Conservation (phyloP, 2,797 vertebrate genomes). For the Gymnopithys bicolor region DNA sequence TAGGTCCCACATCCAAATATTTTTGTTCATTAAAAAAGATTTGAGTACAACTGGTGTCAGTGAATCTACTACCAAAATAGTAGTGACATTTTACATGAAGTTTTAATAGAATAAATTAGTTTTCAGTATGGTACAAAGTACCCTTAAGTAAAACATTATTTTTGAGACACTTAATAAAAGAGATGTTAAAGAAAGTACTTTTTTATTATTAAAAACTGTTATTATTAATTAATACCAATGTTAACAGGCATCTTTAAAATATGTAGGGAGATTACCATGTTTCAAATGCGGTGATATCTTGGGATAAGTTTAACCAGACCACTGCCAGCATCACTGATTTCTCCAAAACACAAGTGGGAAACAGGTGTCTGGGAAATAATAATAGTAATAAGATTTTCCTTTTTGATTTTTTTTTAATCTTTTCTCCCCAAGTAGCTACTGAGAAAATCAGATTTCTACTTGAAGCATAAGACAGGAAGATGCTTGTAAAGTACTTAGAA, state of each 20-base stretch:
- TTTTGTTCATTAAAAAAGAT: background rate
- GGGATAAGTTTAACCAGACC: background rate
- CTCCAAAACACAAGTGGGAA: background rate
- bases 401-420: background rate
- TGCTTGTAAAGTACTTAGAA: background rate
- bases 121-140: background rate
- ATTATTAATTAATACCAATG: background rate
- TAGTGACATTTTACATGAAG: background rate
- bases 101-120: background rate
- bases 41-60: background rate
- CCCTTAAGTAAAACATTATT: background rate
- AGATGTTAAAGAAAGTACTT: background rate
- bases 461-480: background rate
- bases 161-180: background rate
- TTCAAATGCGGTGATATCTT: background rate
- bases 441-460: background rate
- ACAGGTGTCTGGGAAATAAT: background rate
- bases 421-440: background rate
- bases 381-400: background rate
- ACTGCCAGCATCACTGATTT: background rate
- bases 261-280: rapidly evolving
- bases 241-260: background rate
- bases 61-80: background rate
- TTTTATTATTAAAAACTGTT: background rate
- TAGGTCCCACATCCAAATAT: background rate